These are phyloP conservation scores for Lasioglossum pauxillum DNA, from an alignment of 2,888 invertebrate genomes.

Conservation along the genomic window DNA sequence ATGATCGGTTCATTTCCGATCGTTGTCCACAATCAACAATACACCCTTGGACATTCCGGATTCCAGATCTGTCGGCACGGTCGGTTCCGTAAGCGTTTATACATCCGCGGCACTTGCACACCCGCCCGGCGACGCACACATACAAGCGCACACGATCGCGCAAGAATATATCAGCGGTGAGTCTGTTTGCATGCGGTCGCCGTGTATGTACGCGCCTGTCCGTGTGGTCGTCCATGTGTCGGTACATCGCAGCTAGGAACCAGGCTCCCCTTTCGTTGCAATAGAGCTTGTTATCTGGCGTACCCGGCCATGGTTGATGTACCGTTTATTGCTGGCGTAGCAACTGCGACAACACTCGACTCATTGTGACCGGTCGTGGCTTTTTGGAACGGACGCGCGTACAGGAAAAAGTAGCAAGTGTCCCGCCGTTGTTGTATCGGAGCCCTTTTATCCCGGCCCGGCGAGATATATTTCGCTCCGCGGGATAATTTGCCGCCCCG, in stretches of 20 bases:
- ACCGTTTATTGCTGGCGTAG: slow-evolving; percentile 70
- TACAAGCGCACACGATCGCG: background rate
- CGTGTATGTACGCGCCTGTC: background rate
- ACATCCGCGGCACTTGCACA: slow-evolving; percentile 19
- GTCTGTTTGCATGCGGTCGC: slow-evolving; percentile 17
- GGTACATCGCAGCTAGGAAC: slow-evolving; percentile 41
- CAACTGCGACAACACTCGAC: slow-evolving; percentile 57
- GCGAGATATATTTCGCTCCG: slow-evolving; percentile 28
- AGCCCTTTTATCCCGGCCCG: slow-evolving; percentile 29
- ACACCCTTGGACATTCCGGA: slow-evolving; percentile 63
- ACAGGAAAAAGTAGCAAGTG: slow-evolving; percentile 26
- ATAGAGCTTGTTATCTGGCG: slow-evolving; percentile 74
- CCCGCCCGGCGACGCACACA: background rate
- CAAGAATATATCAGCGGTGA: slow-evolving; percentile 6
- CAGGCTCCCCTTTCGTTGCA: slow-evolving; percentile 54
- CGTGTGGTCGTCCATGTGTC: background rate
- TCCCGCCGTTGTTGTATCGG: slow-evolving; percentile 26
- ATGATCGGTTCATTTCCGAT: slow-evolving; percentile 80
- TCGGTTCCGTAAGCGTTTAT: slow-evolving; percentile 57
- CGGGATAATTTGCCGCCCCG: slow-evolving; percentile 50
- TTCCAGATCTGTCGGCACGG: slow-evolving; percentile 63
- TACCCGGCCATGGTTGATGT: slow-evolving; percentile 61
- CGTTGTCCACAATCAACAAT: slow-evolving; percentile 75
- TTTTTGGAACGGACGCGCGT: slow-evolving; percentile 46
- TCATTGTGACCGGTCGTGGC: slow-evolving; percentile 51